phyloP scores from a whole-genome alignment of 2,888 invertebrate species.

The Andrena flavipes region DNA sequence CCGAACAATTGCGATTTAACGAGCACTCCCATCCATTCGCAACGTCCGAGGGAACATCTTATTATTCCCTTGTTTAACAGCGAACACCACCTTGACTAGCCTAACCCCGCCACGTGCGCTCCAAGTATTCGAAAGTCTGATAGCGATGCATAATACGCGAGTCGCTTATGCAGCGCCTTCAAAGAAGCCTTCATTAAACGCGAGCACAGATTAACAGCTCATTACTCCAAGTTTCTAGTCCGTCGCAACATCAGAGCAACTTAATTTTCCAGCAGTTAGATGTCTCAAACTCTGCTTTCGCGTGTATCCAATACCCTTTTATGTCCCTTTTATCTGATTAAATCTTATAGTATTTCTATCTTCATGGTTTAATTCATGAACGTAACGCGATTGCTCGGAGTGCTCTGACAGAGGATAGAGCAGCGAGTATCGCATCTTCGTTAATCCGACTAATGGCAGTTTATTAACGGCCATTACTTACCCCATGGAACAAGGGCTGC shows the following conservation, averaged over 20 bases:
- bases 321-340: no score
- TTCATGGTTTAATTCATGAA: no score
- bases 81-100: background rate
- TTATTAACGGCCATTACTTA: conserved; percentile 45
- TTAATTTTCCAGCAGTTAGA: no score
- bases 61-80: background rate
- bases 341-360: no score
- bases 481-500: background rate
- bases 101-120: background rate
- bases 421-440: conserved; percentile 21
- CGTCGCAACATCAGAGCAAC: no score
- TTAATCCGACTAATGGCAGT: conserved; percentile 55
- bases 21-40: conserved; percentile 3
- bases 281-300: no score
- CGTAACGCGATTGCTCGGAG: conserved; percentile 19
- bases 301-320: no score
- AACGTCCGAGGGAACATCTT: background rate
- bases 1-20: conserved; percentile 18
- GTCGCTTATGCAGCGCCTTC: no score
- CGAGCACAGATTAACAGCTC: no score
- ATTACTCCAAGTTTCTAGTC: no score
- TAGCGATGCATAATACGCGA: no score
- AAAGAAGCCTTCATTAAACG: no score
- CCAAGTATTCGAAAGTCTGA: background rate
- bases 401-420: background rate